These are phyloP conservation scores for Glaucidium brasilianum DNA, from an alignment of 2,113 vertebrate species.

Conservation along the genomic window DNA sequence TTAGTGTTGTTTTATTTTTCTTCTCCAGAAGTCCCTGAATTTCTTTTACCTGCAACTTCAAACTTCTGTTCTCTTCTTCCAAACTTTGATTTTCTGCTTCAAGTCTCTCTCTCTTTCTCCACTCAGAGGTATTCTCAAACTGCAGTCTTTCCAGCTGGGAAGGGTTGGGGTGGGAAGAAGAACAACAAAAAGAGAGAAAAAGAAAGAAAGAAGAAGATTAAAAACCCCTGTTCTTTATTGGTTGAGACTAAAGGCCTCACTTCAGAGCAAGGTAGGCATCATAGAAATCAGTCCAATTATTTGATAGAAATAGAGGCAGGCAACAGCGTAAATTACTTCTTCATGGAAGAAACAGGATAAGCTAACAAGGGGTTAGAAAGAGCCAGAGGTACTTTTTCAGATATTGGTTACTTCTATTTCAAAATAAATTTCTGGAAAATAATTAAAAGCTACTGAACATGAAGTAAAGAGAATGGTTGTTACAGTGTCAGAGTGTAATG, in stretches of 20 bases:
- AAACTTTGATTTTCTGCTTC: constrained; percentile 43
- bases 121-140: not conserved
- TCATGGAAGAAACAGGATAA: not conserved
- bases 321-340: not conserved
- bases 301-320: not conserved
- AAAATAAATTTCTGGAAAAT: not conserved
- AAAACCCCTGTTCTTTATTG: fast-evolving
- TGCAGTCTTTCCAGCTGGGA: constrained; percentile 49
- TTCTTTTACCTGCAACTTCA: constrained; percentile 56
- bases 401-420: not conserved
- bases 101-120: not conserved
- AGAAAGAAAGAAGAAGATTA: not conserved
- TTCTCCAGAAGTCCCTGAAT: not conserved
- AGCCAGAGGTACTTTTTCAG: not conserved
- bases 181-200: not conserved
- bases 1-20: not conserved
- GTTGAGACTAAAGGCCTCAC: not conserved
- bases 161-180: not conserved
- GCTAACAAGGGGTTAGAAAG: not conserved
- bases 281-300: not conserved
- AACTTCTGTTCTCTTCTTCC: constrained; percentile 58
- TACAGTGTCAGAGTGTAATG: not conserved
- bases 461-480: not conserved
- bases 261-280: not conserved
- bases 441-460: not conserved